Conservation (phyloP, 2,113 vertebrate genomes). For the Dryoscopus gambensis region DNA sequence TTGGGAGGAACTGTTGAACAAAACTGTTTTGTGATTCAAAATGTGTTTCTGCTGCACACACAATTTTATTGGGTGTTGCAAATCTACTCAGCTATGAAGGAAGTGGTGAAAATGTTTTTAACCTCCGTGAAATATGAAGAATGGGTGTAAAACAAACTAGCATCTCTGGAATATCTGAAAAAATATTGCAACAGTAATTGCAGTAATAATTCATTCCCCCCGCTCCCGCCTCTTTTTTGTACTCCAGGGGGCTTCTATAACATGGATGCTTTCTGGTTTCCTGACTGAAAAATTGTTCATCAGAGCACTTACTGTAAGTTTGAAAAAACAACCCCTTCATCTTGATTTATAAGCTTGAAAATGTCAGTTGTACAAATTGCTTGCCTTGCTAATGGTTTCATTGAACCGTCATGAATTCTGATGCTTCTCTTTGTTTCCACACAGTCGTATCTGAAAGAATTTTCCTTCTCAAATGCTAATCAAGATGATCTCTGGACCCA, state of each 20-base stretch:
- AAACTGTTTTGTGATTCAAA: neutral
- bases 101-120: neutral
- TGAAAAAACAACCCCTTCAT: neutral
- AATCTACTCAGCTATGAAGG: neutral
- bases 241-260: constrained; percentile 70
- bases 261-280: constrained; percentile 73
- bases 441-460: constrained; percentile 74
- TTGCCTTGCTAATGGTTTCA: neutral
- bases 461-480: constrained; percentile 77
- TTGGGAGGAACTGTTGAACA: neutral
- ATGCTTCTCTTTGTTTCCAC: constrained; percentile 35
- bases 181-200: neutral
- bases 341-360: neutral
- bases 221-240: neutral
- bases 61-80: neutral
- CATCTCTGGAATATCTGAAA: neutral
- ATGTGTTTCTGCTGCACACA: neutral
- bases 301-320: constrained; percentile 74
- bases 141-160: neutral
- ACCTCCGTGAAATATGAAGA: neutral
- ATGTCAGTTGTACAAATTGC: neutral
- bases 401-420: neutral
- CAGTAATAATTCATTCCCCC: neutral
- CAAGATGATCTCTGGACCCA: constrained; percentile 80
- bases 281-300: constrained; percentile 70